Percentiles rank a stretch among this genome's conserved stretches.
phyloP scores from a whole-genome alignment of 2,888 invertebrate species.

The Ametastegia equiseti region DNA sequence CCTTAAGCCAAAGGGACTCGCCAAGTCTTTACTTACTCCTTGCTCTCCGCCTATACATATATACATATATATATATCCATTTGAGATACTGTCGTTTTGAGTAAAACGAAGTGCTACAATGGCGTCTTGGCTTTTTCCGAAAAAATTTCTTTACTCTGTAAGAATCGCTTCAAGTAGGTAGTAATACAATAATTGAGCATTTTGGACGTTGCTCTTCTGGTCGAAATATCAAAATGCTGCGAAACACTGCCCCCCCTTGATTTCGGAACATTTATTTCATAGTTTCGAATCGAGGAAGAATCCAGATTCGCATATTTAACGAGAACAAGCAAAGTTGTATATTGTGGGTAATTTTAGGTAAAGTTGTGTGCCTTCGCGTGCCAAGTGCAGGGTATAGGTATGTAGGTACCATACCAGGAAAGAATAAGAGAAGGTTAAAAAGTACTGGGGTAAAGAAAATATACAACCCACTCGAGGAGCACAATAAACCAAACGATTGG shows the following conservation, averaged over 20 bases:
- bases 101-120: not conserved
- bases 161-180: not conserved
- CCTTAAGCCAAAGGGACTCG: constrained; percentile 21
- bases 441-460: constrained; percentile 43
- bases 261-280: not conserved
- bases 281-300: not conserved
- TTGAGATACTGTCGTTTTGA: not conserved
- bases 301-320: not conserved
- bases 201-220: not conserved
- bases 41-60: constrained; percentile 19
- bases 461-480: constrained; percentile 41
- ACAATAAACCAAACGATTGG: constrained; percentile 47
- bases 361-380: constrained; percentile 1
- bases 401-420: no score
- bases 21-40: constrained; percentile 31
- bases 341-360: not conserved
- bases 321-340: not conserved
- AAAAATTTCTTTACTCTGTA: no score
- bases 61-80: no score
- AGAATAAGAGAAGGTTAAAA: constrained; percentile 27
- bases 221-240: not conserved
- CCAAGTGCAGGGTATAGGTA: no score
- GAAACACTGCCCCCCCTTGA: not conserved
- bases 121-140: not conserved
- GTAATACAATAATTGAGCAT: not conserved